Base-by-base conservation (phyloP, 2,113 vertebrate genomes). In the Sinocyclocheilus anshuiensis region DNA sequence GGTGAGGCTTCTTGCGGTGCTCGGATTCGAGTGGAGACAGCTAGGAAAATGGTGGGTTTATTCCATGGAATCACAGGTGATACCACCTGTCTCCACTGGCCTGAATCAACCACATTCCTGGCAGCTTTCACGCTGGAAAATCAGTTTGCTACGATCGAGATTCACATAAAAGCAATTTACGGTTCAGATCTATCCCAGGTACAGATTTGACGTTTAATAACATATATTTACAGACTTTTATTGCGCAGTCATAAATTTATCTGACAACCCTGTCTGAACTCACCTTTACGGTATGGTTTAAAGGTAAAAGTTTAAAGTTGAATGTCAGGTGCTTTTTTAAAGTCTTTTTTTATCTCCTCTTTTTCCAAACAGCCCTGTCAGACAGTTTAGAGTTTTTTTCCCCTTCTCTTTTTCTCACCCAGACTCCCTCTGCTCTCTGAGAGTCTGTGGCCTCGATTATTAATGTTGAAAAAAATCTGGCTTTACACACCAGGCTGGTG, bases 11-110 rank as follows among this genome's bases (percentile, higher is more conserved):
- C 81, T 74, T 53, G 48, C 39, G 61, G 83, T 26, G 12, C 63
- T 85, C 45, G 45, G 42, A 81, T 69, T 36, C 4, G 5, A 71
- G 67, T 13, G 36, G 77, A 59, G 86, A 65, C 65, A 26, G 85
- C 76, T 79, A 72, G 83, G 87, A 87, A 86, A 86, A 45, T 57
- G 24, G 65, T 77, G 78, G 67, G 29, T 42, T 86, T 78, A 24
- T 87, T 90, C 87, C 86, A 78, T 84, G 29, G 86, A 85, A 88
- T 84, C 77, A 65, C 86, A 89, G 90, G 86, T 91, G 86, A 89
- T 84, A 80, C 81, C 90, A 86, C 84, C 90, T 89, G 87, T 90
- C 86, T 84, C 63, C 16, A 26, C 85, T 81, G 81, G 77, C 80
- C 42, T 24, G 26, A 50, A 69, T 85, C 26, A 65, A 50, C 29